Percentiles rank a stretch among this genome's conserved stretches.
phyloP scores from a whole-genome alignment of 2,113 vertebrate species.

The Chloropsis hardwickii region DNA sequence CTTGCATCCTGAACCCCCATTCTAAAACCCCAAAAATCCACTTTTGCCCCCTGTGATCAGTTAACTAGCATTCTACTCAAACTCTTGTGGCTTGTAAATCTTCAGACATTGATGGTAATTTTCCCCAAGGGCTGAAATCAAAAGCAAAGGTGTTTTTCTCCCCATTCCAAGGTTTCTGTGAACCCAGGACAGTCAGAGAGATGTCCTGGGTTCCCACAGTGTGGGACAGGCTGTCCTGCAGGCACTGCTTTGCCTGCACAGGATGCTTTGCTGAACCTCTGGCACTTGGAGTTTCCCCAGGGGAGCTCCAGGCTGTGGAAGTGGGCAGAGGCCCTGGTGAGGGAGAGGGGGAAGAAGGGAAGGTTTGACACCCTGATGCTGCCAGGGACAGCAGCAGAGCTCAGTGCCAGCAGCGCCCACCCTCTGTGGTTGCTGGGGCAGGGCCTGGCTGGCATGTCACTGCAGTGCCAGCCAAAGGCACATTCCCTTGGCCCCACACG shows the following conservation, averaged over 20 bases:
- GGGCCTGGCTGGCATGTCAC: not conserved
- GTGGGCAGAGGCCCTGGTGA: not conserved
- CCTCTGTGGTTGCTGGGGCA: not conserved
- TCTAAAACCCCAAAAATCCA: too few relatives aligned
- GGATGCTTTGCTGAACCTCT: not conserved
- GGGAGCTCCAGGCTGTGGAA: not conserved
- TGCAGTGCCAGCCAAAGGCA: not conserved
- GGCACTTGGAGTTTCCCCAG: not conserved
- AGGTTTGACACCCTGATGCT: not conserved
- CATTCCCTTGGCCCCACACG: accelerated
- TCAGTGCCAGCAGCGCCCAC: not conserved
- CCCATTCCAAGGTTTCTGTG: too few relatives aligned
- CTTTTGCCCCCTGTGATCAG: too few relatives aligned
- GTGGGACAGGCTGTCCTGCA: not conserved
- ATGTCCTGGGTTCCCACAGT: too few relatives aligned
- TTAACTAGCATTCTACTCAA: too few relatives aligned
- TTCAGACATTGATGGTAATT: too few relatives aligned
- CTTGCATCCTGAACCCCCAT: too few relatives aligned
- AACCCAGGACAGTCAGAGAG: too few relatives aligned
- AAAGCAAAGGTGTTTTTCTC: too few relatives aligned
- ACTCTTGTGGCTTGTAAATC: too few relatives aligned
- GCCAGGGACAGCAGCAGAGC: not conserved
- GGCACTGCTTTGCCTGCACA: accelerated
- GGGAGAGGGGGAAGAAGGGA: not conserved
- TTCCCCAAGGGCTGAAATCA: too few relatives aligned